Percentiles rank a stretch among this genome's conserved stretches.
Conservation (phyloP, 2,113 vertebrate species). For the Lanius ludovicianus region DNA sequence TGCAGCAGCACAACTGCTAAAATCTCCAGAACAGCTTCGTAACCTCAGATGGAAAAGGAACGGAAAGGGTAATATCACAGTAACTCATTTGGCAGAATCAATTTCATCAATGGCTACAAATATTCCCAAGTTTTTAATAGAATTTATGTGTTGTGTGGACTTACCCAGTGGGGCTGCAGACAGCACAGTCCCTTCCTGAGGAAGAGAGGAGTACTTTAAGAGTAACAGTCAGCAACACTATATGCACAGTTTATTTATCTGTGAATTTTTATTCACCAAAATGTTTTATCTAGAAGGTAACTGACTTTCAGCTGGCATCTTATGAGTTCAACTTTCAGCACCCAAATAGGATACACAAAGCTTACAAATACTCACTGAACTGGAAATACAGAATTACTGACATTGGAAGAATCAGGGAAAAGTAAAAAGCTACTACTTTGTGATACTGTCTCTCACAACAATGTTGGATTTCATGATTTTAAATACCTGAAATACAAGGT, state of each 20-base stretch:
- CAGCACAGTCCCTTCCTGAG: neutral
- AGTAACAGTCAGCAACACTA: neutral
- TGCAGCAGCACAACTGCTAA: neutral
- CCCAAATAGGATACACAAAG: neutral
- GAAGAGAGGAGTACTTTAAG: neutral
- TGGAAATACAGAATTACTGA: neutral
- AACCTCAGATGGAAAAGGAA: conserved; percentile 67
- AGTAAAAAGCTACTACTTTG: neutral
- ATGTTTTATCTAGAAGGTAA: neutral
- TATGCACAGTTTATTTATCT: neutral
- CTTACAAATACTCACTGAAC: neutral
- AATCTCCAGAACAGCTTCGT: neutral
- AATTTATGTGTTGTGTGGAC: neutral
- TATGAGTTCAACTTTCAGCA: neutral
- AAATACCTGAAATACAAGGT: neutral
- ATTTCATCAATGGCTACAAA: conserved; percentile 69
- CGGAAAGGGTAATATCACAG: conserved; percentile 61
- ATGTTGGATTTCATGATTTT: neutral
- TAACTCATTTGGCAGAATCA: conserved; percentile 74
- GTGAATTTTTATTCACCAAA: neutral
- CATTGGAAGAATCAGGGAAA: neutral
- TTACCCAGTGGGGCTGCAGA: neutral
- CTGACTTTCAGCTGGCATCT: neutral
- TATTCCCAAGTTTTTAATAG: neutral
- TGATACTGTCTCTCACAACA: neutral